Evolutionary conservation across 2,113 vertebrate species (phyloP), one percentile per base, ranked within the genome.

Genomic region (Paracanthobrama guichenoti): DNA sequence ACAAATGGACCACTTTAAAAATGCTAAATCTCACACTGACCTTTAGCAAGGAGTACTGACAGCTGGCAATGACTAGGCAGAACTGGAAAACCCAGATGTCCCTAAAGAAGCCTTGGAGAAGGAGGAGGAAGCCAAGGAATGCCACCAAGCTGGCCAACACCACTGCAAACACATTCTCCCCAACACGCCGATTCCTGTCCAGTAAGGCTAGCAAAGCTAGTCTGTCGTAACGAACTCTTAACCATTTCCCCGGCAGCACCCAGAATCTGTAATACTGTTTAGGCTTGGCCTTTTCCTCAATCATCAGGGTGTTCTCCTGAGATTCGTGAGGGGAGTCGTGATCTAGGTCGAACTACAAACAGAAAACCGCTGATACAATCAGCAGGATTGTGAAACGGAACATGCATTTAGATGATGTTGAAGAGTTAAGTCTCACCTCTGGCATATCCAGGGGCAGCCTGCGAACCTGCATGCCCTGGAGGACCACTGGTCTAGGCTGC

Each of bases 381-480:
- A 3, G 13, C 4, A 18, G n/a, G 44, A 48, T 18, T 28, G 2
- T 55, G 39, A 28, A 66, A 48, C 1, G 13, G 3, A 57, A 50
- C 39, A 46, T 26, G 6, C 22, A 11, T 75, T 6, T 13, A 3
- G 62, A 55, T 55, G 31, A 79, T 11, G 2, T 10, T 35, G 13
- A 57, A 50, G 13, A 20, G 28, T 50, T 64, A 16, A 4, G 3
- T 3, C 89, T 93, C 84, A 95, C 94, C 94, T 95, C 94, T 0
- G 96, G 95, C 91, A 97, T 96, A 87, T 97, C 96, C 92, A 96
- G 88, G 8, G 96, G 96, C 53, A 97, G 95, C 62, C 96, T 92
- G 91, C 96, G 96, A 87, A 97, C 96, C 91, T 96, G 96, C 96
- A 97, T 97, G 9, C 96, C 96, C 93, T 97, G 96, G 42, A 97